Evolutionary conservation across 2,797 vertebrate genomes (phyloP).

Genomic region (Lateolabrax maculatus): DNA sequence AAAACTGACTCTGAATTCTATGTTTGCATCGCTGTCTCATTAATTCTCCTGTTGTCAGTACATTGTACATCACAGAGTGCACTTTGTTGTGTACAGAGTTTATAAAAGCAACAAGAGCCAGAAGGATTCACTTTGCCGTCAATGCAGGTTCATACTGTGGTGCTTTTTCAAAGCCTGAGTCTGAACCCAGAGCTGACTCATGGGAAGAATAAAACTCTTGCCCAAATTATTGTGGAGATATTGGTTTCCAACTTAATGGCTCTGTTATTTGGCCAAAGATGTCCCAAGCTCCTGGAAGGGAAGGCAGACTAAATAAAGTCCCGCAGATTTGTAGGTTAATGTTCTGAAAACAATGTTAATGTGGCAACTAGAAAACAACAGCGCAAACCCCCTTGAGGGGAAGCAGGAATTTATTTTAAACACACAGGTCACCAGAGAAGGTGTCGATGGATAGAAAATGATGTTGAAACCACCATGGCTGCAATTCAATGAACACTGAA

Average conservation of each 20-base stretch:
- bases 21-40: neutral
- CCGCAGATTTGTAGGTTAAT: constrained; percentile 61
- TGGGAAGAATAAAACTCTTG: constrained; percentile 67
- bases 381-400: neutral
- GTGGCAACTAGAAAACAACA: constrained; percentile 45
- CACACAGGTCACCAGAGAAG: constrained; percentile 19
- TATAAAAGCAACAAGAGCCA: constrained; percentile 28
- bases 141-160: constrained; percentile 35
- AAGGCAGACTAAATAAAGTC: constrained; percentile 61
- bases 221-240: constrained; percentile 73
- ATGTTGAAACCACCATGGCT: neutral
- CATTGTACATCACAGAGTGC: neutral
- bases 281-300: constrained; percentile 59
- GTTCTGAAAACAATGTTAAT: constrained; percentile 62
- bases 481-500: constrained; percentile 4
- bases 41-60: neutral
- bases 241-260: constrained; percentile 74
- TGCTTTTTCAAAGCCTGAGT: constrained; percentile 33
- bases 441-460: constrained; percentile 12
- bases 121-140: constrained; percentile 26
- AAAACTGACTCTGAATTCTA: neutral
- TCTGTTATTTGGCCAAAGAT: constrained; percentile 65
- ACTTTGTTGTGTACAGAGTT: neutral
- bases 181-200: constrained; percentile 51
- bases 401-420: constrained; percentile 36